phyloP scores from a whole-genome alignment of 2,888 invertebrate genomes.

The Oegoconia quadripuncta region DNA sequence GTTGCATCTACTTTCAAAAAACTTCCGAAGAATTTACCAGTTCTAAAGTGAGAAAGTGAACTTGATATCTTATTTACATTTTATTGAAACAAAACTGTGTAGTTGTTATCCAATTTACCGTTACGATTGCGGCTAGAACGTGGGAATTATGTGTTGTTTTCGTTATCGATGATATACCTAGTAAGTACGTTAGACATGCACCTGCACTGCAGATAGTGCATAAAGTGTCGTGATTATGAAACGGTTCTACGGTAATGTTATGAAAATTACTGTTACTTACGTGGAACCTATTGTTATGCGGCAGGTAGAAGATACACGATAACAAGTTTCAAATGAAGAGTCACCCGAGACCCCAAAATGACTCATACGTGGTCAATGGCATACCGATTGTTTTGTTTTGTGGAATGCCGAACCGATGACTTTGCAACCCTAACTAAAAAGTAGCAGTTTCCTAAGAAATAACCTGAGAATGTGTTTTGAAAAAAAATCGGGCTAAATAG shows the following conservation, averaged over 20 bases:
- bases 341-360: conserved; percentile 61
- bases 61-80: conserved; percentile 46
- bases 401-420: conserved; percentile 58
- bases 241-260: conserved; percentile 42
- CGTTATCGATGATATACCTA: conserved; percentile 39
- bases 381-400: conserved; percentile 68
- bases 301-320: conserved; percentile 49
- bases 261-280: conserved; percentile 49
- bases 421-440: conserved; percentile 27
- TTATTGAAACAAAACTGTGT: conserved; percentile 33
- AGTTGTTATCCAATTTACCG: conserved; percentile 59
- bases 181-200: conserved; percentile 67
- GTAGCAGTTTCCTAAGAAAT: conserved; percentile 24
- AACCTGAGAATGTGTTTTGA: not conserved
- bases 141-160: conserved; percentile 56
- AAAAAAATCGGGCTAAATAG: not conserved
- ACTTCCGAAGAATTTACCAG: conserved; percentile 48
- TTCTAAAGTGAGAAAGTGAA: conserved; percentile 66
- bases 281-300: conserved; percentile 38
- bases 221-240: conserved; percentile 47
- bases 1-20: conserved; percentile 69
- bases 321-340: conserved; percentile 41
- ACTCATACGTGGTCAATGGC: conserved; percentile 61
- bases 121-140: conserved; percentile 49
- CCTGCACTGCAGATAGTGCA: conserved; percentile 54